Conservation (phyloP, 2,113 vertebrate species). For the Chamaea fasciata region DNA sequence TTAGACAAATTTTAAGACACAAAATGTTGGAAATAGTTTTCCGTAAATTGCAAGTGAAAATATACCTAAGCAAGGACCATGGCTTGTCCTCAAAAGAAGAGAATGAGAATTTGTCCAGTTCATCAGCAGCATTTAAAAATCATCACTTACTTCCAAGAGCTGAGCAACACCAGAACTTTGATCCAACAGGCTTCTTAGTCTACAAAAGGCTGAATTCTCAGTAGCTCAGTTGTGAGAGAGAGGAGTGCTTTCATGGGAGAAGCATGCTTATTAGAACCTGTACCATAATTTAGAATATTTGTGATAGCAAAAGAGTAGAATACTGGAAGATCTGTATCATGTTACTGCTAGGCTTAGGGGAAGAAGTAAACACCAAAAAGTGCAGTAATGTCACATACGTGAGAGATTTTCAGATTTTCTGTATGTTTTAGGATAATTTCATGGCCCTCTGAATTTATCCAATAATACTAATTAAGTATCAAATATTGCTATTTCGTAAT, state of each 20-base stretch:
- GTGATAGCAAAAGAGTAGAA: not conserved
- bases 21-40: not conserved
- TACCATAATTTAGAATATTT: not conserved
- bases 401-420: not conserved
- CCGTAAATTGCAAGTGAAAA: not conserved
- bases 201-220: not conserved
- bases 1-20: not conserved
- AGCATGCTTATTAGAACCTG: not conserved
- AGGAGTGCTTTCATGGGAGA: not conserved
- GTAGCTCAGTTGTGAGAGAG: not conserved
- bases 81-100: not conserved
- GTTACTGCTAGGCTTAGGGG: not conserved
- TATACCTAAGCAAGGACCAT: not conserved
- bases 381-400: not conserved
- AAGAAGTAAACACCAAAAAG: not conserved
- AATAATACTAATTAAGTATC: not conserved
- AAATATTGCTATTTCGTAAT: not conserved
- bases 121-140: not conserved
- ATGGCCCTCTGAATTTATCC: not conserved
- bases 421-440: not conserved
- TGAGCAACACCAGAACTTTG: not conserved
- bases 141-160: not conserved
- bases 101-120: not conserved
- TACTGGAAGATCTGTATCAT: not conserved
- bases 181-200: not conserved